Percentiles rank a stretch among this genome's conserved stretches.
phyloP scores from a whole-genome alignment of 1,140 invertebrate genomes.

The Achroia grisella region DNA sequence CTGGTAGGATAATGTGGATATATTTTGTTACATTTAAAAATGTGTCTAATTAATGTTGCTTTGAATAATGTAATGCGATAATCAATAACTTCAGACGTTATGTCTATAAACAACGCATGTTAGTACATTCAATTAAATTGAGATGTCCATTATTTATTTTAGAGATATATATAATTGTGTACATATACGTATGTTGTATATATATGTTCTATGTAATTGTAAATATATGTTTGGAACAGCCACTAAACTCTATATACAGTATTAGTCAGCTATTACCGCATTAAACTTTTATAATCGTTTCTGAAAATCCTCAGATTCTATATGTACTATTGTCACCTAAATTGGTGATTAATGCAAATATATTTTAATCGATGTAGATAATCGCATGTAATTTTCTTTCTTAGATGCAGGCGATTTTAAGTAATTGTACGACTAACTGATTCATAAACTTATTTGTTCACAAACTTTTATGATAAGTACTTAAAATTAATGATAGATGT shows the following conservation, averaged over 20 bases:
- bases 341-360: too few species aligned
- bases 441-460: slow-evolving; percentile 1
- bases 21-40: too few species aligned
- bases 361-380: not conserved
- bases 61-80: not conserved
- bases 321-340: too few species aligned
- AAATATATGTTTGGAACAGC: slow-evolving; percentile 55
- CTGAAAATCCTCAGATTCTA: too few species aligned
- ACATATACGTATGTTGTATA: slow-evolving; percentile 61
- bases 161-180: slow-evolving; percentile 43
- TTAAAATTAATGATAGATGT: slow-evolving; percentile 5
- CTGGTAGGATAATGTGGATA: too few species aligned
- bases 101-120: slow-evolving; percentile 30
- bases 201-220: slow-evolving; percentile 49
- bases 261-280: slow-evolving; percentile 54
- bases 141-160: slow-evolving; percentile 66
- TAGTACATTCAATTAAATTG: slow-evolving; percentile 57
- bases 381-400: slow-evolving; percentile 4
- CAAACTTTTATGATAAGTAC: slow-evolving; percentile 2
- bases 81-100: slow-evolving; percentile 15
- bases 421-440: not conserved
- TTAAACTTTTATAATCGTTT: slow-evolving; percentile 2
- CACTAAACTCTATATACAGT: slow-evolving; percentile 39
- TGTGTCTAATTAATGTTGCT: too few species aligned
- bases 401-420: slow-evolving; percentile 5